phyloP scores from a whole-genome alignment of 2,888 invertebrate genomes.

The Encarsia formosa region DNA sequence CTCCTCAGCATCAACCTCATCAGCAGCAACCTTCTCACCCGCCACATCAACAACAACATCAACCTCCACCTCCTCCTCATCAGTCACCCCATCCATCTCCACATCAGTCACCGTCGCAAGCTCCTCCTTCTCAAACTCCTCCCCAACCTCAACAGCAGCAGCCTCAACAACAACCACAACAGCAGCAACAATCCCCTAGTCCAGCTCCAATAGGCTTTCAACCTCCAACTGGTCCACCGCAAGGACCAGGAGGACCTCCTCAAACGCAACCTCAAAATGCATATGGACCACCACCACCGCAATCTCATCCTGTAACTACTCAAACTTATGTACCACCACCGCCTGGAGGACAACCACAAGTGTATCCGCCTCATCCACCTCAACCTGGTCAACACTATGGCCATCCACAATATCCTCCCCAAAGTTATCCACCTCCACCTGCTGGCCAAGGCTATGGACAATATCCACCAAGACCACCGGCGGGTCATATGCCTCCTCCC shows the following conservation, averaged over 20 bases:
- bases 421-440: conserved; percentile 59
- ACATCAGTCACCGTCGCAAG: conserved; percentile 45
- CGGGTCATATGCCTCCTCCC: conserved; percentile 57
- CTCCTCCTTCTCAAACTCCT: conserved; percentile 35
- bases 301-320: conserved; percentile 55
- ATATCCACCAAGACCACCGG: conserved; percentile 59
- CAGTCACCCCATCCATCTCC: conserved; percentile 55
- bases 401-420: conserved; percentile 61
- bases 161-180: too few species aligned
- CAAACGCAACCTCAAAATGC: conserved; percentile 48
- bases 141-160: conserved; percentile 49
- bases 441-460: conserved; percentile 65
- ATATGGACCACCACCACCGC: conserved; percentile 52
- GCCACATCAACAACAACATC: conserved; percentile 50
- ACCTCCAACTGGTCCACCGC: conserved; percentile 47
- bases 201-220: conserved; percentile 56
- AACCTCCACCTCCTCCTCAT: conserved; percentile 49
- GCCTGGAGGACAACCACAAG: conserved; percentile 55
- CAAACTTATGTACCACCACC: conserved; percentile 49
- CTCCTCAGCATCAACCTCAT: conserved; percentile 49
- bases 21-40: conserved; percentile 46
- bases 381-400: conserved; percentile 51
- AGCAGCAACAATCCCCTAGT: conserved; percentile 52
- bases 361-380: conserved; percentile 58
- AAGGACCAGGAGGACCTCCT: conserved; percentile 45